These are phyloP conservation scores for Drosophila grimshawi DNA, from an alignment of 1,140 invertebrate genomes.

Conservation along the genomic window DNA sequence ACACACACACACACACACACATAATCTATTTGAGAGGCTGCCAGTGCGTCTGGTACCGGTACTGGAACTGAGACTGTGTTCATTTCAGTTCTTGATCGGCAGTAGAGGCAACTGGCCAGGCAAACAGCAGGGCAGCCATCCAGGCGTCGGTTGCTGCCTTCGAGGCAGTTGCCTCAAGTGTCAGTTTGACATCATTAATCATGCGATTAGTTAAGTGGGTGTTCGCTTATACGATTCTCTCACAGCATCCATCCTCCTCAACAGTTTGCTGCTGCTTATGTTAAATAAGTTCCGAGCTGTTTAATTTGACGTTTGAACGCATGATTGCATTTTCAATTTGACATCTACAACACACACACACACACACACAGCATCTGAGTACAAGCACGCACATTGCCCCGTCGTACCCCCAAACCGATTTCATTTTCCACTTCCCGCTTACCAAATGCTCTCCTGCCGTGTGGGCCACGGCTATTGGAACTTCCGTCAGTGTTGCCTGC, in stretches of 20 bases:
- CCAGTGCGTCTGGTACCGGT: conserved; percentile 5
- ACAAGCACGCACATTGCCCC: conserved; percentile 12
- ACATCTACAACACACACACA: conserved; percentile 67
- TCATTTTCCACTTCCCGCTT: not conserved
- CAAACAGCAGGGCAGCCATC: conserved; percentile 31
- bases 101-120: not conserved
- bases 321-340: conserved; percentile 81
- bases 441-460: conserved; percentile 27
- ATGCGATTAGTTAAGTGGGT: conserved; percentile 84
- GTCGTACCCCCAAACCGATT: not conserved
- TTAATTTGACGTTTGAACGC: conserved; percentile 83
- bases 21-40: conserved; percentile 13
- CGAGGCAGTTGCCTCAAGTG: conserved; percentile 60
- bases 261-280: conserved; percentile 48
- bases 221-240: conserved; percentile 56
- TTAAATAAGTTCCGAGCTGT: conserved; percentile 82
- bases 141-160: conserved; percentile 19
- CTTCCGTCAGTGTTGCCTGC: conserved; percentile 33
- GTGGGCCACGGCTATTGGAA: conserved; percentile 27
- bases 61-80: not conserved
- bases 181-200: conserved; percentile 83
- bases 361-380: conserved; percentile 16
- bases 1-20: no score
- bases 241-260: conserved; percentile 7
- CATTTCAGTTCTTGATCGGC: not conserved